Base-by-base conservation (phyloP, 2,113 vertebrate genomes). In the Onychostoma macrolepis region DNA sequence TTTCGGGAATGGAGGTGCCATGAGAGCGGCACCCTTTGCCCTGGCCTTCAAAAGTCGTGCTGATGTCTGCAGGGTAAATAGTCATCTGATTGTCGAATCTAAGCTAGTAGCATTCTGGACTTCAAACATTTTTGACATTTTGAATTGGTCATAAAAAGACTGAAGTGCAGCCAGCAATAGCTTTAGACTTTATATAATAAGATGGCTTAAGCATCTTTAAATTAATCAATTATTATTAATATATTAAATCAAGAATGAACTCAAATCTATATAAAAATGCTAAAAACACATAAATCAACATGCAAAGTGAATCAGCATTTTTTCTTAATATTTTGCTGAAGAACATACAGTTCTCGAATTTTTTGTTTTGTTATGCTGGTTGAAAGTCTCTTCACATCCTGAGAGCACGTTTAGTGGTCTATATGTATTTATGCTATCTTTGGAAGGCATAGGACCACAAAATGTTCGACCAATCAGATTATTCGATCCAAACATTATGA, bases 1-100 rank as follows among this genome's bases (percentile, higher is more conserved):
- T 81, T 99, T 98, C 0, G 98, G 98, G 17, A 99, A 99, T 0
- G 98, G 98, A 0, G 98, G 97, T 0, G 98, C 98, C 88, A 99
- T 99, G 98, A 96, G 98, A 91, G 96, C 97, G 0, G 97, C 96
- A 0, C 97, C 97, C 79, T 96, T 99, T 26, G 91, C 98, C 0
- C 92, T 99, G 15, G 94, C 95, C 33, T 99, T 98, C 56, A 92
- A 94, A 0, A 92, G 94, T 0, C 0, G 91, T 21, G 91, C 92
- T 83, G 96, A 99, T 12, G 95, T 99, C 21, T 96, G 94, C 92
- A 95, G 94, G 96, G 98, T 99, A 89, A 90, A 28, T 63, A 0
- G 48, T 4, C 38, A 21, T 28, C 21, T 1, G 4, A 72, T 21
- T 72, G 19, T 72, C 9, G 4, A 41, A 38, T 69, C 7, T 69